Base-by-base conservation (phyloP, 1,140 invertebrate genomes). In the Diploscapter pachys region DNA sequence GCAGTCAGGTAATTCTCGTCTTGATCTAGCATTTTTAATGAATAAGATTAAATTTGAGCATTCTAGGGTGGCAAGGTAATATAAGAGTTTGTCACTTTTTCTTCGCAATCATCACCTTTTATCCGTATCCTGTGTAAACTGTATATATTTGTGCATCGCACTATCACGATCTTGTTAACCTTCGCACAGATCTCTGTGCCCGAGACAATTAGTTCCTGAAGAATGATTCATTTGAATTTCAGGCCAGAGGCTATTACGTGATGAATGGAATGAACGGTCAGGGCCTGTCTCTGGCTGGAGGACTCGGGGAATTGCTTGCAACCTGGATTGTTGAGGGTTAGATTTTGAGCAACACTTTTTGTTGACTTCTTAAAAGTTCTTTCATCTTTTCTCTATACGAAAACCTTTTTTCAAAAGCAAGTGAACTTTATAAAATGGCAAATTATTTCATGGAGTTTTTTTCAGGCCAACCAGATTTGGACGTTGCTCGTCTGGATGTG, bases 231-330 rank as follows among this genome's bases (percentile, higher is more conserved):
- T 59, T 31, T 59, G 31, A 11, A 11, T 31, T 59, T 50, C 82
- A 93, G 91, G 92, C 97, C 75, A 89, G 90, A 80, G 97, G 97
- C 84, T 99, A 98, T 87, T 94, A 92, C 86, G 91, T 99, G 48
- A 94, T 95, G 3, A 93, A 94, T 71, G 96, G 95, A 54, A 93
- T 97, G 91, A 95, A 95, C 89, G 95, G 93, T 0, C 91, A 93
- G 63, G 94, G 94, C 49, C 91, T 96, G 64, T 92, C 92, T 5
- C 92, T 93, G 5, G 93, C 94, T 52, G 94, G 94, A 3, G 96
- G 95, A 50, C 91, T 96, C n/a, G 96, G 94, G 1, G 90, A 92
- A 81, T 89, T 93, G 0, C 91, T 94, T 4, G 9, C 9, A 11
- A 11, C 57, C 9, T 59, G 9, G 57, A 31, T 11, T 11, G 9